Percentiles rank a stretch among this genome's conserved stretches.
Conservation (phyloP, 53 echinoderm and acorn worm species). For the Echinometra lucunter region DNA sequence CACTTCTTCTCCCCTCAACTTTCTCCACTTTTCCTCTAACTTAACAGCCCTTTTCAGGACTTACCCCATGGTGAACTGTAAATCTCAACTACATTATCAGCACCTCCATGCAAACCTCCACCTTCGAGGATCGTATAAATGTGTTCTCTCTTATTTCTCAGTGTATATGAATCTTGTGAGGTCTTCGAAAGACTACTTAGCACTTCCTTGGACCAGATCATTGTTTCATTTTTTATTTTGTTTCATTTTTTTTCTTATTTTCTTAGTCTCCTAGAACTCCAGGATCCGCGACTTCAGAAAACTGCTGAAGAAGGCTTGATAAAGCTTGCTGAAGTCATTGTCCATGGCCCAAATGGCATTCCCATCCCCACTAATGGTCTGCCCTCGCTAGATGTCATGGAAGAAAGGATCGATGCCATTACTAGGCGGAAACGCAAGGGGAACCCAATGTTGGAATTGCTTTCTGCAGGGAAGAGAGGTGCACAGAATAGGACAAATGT, state of each 20-base stretch:
- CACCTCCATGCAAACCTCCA: too few species aligned
- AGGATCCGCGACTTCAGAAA: conserved; percentile 8
- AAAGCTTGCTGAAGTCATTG: neutral
- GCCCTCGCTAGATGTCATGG: conserved; percentile 25
- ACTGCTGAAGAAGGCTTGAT: neutral
- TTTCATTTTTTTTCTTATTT: neutral
- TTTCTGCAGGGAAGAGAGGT: neutral
- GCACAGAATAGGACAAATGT: neutral
- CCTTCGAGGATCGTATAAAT: too few species aligned
- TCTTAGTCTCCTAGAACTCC: neutral
- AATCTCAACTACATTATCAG: too few species aligned
- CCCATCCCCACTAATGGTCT: conserved; percentile 13
- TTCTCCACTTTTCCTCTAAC: too few species aligned
- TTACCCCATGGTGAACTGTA: too few species aligned
- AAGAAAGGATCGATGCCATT: neutral
- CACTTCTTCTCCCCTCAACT: too few species aligned
- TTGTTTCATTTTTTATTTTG: too few species aligned
- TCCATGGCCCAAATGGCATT: conserved; percentile 24
- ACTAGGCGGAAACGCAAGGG: neutral
- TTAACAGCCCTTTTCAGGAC: too few species aligned
- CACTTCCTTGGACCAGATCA: too few species aligned
- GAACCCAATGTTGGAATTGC: neutral
- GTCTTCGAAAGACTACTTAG: too few species aligned
- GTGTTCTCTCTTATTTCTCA: too few species aligned
- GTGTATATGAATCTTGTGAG: too few species aligned